A percentile compares a stretch with the other conserved stretches of the same genome.
phyloP scores from a whole-genome alignment of 1,140 invertebrate genomes.

The Diorhabda elongata region DNA sequence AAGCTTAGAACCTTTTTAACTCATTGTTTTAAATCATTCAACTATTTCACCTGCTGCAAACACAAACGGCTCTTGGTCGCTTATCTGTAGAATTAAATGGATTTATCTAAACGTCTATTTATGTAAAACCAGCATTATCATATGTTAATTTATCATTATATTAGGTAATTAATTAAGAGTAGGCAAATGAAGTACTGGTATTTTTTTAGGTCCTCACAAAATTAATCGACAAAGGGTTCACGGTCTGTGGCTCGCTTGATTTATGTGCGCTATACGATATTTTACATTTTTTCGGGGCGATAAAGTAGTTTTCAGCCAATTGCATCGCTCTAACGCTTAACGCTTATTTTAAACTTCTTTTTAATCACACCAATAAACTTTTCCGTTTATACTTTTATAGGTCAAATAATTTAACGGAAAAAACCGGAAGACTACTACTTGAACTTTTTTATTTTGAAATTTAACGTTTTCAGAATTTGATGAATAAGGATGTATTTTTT shows the following conservation, averaged over 20 bases:
- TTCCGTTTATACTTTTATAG: too few species aligned
- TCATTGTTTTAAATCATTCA: not conserved
- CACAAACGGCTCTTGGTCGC: not conserved
- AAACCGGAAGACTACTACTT: too few species aligned
- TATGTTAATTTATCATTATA: not conserved
- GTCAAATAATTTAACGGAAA: too few species aligned
- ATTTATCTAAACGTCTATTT: constrained; percentile 3
- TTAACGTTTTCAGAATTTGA: too few species aligned
- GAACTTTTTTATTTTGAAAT: too few species aligned
- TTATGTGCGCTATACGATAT: not conserved
- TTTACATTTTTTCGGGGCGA: not conserved
- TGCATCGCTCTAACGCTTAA: not conserved
- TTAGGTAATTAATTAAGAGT: constrained; percentile 3
- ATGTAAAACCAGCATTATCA: not conserved
- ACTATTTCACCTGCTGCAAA: not conserved
- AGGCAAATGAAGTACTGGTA: not conserved
- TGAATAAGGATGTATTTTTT: too few species aligned
- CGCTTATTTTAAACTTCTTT: not conserved
- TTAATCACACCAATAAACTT: too few species aligned
- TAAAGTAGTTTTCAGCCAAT: not conserved
- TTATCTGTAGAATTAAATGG: not conserved
- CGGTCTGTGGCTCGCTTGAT: not conserved
- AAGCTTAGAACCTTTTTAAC: too few species aligned
- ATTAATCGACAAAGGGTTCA: constrained; percentile 1
- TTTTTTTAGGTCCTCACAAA: not conserved